Evolutionary conservation across 2,797 vertebrate species (phyloP).

Genomic region (Enteromius radiatus): DNA sequence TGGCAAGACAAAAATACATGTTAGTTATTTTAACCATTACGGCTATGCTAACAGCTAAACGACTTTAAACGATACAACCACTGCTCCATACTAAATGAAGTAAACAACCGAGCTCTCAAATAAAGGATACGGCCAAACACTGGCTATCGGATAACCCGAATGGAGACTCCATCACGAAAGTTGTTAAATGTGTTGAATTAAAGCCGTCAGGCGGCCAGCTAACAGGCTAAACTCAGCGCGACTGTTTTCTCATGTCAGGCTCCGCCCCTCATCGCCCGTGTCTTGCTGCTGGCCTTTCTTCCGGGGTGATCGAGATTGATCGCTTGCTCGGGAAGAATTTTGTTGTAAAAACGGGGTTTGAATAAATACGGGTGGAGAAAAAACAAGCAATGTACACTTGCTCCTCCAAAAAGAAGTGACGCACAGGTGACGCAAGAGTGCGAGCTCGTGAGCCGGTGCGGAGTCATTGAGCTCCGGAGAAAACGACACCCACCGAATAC

Average conservation of each 20-base stretch:
- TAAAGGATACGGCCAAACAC: constrained; percentile 82
- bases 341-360: background rate
- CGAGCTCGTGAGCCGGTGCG: background rate
- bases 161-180: constrained; percentile 72
- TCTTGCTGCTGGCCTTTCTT: constrained; percentile 63
- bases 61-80: background rate
- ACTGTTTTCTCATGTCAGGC: constrained; percentile 32
- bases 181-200: constrained; percentile 7
- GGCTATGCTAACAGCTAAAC: constrained; percentile 30
- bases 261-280: background rate
- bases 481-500: background rate
- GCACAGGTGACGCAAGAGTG: background rate
- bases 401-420: background rate
- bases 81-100: background rate
- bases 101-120: background rate
- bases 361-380: background rate
- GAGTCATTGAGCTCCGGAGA: background rate
- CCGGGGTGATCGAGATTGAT: constrained; percentile 50
- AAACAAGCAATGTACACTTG: background rate
- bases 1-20: background rate
- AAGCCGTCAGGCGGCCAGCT: constrained; percentile 8
- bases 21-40: background rate
- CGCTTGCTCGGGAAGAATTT: background rate
- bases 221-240: constrained; percentile 13
- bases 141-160: constrained; percentile 68